A percentile compares a stretch with the other conserved stretches of the same genome.
phyloP scores from a whole-genome alignment of 92 coral and sea anemone species.

The Parazoanthus darwini region DNA sequence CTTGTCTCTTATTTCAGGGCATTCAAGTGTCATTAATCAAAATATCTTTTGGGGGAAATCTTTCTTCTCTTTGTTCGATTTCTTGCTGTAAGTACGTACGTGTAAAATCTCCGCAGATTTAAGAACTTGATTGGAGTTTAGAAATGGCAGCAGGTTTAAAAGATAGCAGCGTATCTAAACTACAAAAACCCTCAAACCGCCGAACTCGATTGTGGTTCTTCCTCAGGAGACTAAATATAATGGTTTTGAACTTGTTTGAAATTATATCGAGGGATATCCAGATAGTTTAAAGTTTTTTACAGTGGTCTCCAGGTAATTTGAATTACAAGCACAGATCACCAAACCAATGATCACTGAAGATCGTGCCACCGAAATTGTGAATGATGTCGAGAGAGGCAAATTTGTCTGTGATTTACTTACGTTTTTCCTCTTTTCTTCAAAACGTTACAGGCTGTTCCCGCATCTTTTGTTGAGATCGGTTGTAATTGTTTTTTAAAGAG shows the following conservation, averaged over 20 bases:
- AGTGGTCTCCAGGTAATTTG: too few relatives aligned
- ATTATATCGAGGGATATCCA: too few relatives aligned
- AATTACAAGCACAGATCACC: neutral
- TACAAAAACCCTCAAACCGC: too few relatives aligned
- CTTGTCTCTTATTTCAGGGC: neutral
- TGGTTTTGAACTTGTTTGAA: too few relatives aligned
- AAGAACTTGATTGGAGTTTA: too few relatives aligned
- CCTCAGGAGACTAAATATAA: too few relatives aligned
- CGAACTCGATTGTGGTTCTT: too few relatives aligned
- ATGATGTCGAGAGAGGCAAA: neutral
- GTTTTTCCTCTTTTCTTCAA: neutral
- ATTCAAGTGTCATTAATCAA: neutral
- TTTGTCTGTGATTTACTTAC: neutral
- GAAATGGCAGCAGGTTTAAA: too few relatives aligned
- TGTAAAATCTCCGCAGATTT: too few relatives aligned
- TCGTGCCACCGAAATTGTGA: too few relatives aligned
- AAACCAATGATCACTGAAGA: neutral
- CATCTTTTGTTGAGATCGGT: neutral
- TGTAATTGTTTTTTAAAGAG: neutral
- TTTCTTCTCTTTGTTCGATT: neutral
- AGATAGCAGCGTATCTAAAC: too few relatives aligned
- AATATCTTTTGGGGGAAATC: neutral
- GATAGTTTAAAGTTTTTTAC: too few relatives aligned
- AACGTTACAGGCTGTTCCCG: neutral
- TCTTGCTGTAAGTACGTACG: slow-evolving; percentile 61